Conservation (phyloP, 2,797 vertebrate species). For the Smutsia gigantea region DNA sequence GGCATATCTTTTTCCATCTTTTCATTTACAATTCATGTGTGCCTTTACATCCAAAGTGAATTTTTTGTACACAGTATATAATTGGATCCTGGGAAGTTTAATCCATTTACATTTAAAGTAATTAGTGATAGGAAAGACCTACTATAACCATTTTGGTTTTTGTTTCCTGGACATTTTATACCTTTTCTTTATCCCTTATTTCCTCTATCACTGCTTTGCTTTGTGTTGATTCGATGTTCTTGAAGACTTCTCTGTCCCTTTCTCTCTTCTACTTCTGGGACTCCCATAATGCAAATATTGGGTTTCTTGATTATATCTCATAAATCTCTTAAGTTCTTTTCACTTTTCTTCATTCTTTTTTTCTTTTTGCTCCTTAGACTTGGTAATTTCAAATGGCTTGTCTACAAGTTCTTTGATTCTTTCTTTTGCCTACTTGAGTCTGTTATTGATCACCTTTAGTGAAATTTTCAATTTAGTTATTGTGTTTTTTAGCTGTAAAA, state of each 20-base stretch:
- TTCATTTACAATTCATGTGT: background rate
- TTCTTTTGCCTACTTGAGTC: background rate
- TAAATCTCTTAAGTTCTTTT: no score
- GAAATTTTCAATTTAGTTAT: background rate
- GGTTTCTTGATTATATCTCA: no score
- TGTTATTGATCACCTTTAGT: background rate
- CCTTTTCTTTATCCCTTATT: background rate
- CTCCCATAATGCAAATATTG: no score
- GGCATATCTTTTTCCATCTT: background rate
- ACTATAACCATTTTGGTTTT: background rate
- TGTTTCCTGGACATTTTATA: background rate
- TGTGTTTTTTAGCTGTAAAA: background rate
- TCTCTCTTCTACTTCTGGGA: no score
- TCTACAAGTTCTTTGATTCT: background rate
- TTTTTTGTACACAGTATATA: no score
- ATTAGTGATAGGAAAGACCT: no score
- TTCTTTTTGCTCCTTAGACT: no score
- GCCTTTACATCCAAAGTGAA: background rate
- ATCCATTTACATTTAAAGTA: no score
- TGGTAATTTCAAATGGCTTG: background rate
- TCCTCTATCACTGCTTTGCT: background rate
- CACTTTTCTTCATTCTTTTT: no score
- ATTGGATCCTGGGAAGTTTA: no score
- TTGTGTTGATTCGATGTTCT: background rate
- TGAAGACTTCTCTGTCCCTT: no score